Conservation (phyloP, 2,888 invertebrate species). For the Sepioteuthis lessoniana region DNA sequence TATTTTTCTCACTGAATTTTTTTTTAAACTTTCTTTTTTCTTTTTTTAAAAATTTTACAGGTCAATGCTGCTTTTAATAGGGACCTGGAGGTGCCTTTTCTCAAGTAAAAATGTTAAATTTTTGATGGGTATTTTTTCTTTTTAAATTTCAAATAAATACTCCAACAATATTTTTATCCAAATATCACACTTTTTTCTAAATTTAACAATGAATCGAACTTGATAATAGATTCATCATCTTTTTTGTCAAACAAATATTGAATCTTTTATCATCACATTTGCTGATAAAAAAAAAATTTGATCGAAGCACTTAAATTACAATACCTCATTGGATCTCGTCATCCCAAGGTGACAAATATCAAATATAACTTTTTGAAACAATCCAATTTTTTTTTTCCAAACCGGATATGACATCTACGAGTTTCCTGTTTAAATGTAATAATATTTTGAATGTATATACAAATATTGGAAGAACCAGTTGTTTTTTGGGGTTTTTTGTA, state of each 20-base stretch:
- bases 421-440: neutral
- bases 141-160: no score
- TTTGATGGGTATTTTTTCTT: neutral
- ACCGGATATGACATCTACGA: neutral
- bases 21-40: no score
- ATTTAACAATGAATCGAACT: neutral
- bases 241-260: neutral
- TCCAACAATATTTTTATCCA: conserved; percentile 1
- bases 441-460: neutral
- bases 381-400: neutral
- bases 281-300: neutral
- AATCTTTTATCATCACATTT: no score
- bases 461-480: no score
- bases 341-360: neutral
- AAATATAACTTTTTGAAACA: neutral
- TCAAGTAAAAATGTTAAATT: neutral
- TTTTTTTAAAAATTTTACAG: neutral
- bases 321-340: neutral
- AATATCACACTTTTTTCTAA: neutral
- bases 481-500: no score
- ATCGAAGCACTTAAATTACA: neutral
- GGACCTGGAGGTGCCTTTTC: neutral
- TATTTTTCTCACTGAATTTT: no score
- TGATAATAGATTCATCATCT: neutral
- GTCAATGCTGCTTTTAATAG: neutral